These are phyloP conservation scores for Brachionus rubens DNA, from an alignment of 1,140 invertebrate species.

Conservation along the genomic window DNA sequence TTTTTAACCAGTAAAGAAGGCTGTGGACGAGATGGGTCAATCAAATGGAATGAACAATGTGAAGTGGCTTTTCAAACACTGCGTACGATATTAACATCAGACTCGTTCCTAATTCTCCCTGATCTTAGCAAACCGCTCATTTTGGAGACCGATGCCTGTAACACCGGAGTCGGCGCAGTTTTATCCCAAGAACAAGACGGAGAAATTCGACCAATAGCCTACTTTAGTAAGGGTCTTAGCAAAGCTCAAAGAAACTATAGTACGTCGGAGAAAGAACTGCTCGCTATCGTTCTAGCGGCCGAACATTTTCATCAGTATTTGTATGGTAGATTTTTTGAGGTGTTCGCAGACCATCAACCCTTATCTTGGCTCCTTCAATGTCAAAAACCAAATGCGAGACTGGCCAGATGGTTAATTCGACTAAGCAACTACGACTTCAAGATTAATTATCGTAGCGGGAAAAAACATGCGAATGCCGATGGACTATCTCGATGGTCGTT, in stretches of 20 bases:
- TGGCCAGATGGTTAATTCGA: neutral
- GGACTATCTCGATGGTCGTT: slow-evolving; percentile 45
- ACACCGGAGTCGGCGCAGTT: slow-evolving; percentile 56
- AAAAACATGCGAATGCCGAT: neutral
- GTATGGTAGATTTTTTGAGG: slow-evolving; percentile 56
- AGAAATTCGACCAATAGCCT: neutral
- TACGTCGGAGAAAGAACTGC: slow-evolving; percentile 54
- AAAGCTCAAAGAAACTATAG: slow-evolving; percentile 48
- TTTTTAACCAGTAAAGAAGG: too few relatives aligned
- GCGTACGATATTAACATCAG: neutral
- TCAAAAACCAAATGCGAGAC: slow-evolving; percentile 33
- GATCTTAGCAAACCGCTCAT: slow-evolving; percentile 53
- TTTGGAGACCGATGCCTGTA: slow-evolving; percentile 60
- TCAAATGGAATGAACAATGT: neutral
- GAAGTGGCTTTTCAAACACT: neutral
- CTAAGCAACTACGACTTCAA: neutral
- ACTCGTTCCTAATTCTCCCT: slow-evolving; percentile 47
- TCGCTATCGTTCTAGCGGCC: slow-evolving; percentile 58
- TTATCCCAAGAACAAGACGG: slow-evolving; percentile 52
- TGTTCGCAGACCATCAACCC: slow-evolving; percentile 62
- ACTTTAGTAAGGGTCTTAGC: neutral
- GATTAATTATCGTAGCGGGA: too few relatives aligned
- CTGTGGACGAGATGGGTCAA: too few relatives aligned
- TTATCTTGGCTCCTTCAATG: slow-evolving; percentile 54
- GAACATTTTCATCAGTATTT: slow-evolving; percentile 58